Evolutionary conservation across 2,113 vertebrate species (phyloP).

Genomic region (Pitta sordida): DNA sequence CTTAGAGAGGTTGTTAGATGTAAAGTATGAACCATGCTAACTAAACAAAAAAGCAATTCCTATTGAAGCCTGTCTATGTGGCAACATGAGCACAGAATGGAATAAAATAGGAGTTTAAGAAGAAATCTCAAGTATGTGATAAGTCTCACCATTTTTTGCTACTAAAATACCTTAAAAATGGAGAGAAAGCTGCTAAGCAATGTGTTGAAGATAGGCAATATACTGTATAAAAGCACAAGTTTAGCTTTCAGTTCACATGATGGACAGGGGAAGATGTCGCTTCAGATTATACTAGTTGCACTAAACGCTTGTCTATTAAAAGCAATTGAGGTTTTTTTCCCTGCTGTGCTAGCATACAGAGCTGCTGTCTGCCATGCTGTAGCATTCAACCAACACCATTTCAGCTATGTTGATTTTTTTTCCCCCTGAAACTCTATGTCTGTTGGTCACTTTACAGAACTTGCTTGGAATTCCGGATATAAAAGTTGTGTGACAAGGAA

Average conservation of each 20-base stretch:
- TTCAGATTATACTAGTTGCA: constrained; percentile 14
- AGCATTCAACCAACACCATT: neutral
- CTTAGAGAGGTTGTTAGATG: neutral
- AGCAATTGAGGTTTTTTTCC: neutral
- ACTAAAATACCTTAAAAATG: neutral
- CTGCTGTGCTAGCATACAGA: neutral
- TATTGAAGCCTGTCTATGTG: neutral
- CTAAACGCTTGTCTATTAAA: constrained; percentile 44
- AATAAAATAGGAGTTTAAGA: neutral
- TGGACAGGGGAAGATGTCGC: constrained; percentile 17
- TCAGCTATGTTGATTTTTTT: neutral
- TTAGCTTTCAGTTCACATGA: constrained; percentile 26
- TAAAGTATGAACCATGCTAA: neutral
- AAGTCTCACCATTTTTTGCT: neutral
- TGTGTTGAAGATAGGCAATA: neutral
- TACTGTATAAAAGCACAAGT: neutral
- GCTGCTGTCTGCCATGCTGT: neutral
- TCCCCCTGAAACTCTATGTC: neutral
- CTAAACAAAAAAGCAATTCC: neutral
- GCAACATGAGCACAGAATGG: neutral
- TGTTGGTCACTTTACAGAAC: neutral
- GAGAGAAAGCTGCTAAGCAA: neutral
- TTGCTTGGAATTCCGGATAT: neutral
- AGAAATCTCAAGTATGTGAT: neutral
- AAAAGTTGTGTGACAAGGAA: neutral